Base-by-base conservation (phyloP, 2,888 invertebrate genomes). In the Tridacna gigas region DNA sequence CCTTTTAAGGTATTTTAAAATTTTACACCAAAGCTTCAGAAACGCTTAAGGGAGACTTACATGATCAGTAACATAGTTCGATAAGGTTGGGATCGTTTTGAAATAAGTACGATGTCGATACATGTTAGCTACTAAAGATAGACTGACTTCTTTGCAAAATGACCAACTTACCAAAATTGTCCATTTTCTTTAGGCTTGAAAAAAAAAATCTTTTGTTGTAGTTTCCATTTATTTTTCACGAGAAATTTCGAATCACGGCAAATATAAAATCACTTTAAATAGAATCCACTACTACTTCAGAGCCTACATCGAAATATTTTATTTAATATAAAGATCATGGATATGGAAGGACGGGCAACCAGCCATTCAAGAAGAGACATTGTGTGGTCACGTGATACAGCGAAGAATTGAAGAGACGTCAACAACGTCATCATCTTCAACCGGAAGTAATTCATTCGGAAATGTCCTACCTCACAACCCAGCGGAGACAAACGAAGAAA, bases 351-450 rank as follows among this genome's bases (percentile, higher is more conserved):
- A 26, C 7, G 28, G 37, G 0, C 67, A 67, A 20, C 67, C 67
- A n/a, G 15, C 45, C n/a, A 20, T 67, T 20, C 45, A 3, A 9
- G 67, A 45, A 67, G 45, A n/a, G 4, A 7, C 45, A 45, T 13
- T n/a, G 18, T 78, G 25, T 66, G 74, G 79, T 60, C 73, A 71
- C 26, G 20, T 83, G 80, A 77, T 13, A 5, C 37, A 80, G 78
- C 80, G 56, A 18, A 20, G 37, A 37, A 37, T 7, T 2, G 37
- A 2, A 37, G 37, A 37, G 37, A 37, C 37, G 3, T 37, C 7
- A 37, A 37, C 37, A 37, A 37, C 37, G 37, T 37, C 37, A 37
- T 37, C 37, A 37, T 37, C 37, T 2, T 37, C 37, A 37, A 37
- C 37, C 37, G 37, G 37, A 37, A 37, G 7, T 37, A 37, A 37